Evolutionary conservation across 1,140 invertebrate species (phyloP), one percentile per base, ranked within the genome.

Genomic region (Hesperophylax magnus): DNA sequence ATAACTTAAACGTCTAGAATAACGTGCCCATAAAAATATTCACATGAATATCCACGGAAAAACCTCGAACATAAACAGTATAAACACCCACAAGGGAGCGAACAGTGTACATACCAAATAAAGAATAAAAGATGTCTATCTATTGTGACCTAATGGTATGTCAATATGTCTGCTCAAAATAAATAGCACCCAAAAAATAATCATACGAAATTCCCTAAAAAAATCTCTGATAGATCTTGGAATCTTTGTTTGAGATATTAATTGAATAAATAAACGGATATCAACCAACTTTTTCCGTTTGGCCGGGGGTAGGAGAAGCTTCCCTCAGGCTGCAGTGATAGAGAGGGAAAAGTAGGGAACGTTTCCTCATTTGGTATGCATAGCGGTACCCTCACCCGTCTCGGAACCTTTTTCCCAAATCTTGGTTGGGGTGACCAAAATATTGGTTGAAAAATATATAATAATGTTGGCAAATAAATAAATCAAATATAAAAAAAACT

Each of bases 331-430:
- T 27, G 63, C 31, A 61, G 31, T n/a, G 63, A 67, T 31, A 17
- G 63, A 17, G 31, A 67, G 63, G 63, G 63, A 17, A 47, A 47
- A 47, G 15, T 27, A 17, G 24, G 5, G 27, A n/a, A 22, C 17
- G 31, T 67, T 67, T n/a, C 63, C 63, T 67, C 22, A 67, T 67
- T 67, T 67, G 63, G 63, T 67, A 67, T 67, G 63, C 63, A 67
- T 67, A 67, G 63, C 27, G 3, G 24, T 20, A 61, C 22, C 22
- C 22, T 27, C 27, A 4, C 24, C 63, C 24, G 17, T 34, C 31
- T n/a, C 63, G 17, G 31, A 34, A 14, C 63, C 63, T 67, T 27
- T 67, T 39, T 67, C 63, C 63, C 63, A 3, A 67, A 47, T 47
- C 63, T 67, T 39, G 22, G 8, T 17, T 17, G 31, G 63, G 24